Evolutionary conservation across 2,113 vertebrate genomes (phyloP), one percentile per base, ranked within the genome.

Genomic region (Beaufortia kweichowensis): DNA sequence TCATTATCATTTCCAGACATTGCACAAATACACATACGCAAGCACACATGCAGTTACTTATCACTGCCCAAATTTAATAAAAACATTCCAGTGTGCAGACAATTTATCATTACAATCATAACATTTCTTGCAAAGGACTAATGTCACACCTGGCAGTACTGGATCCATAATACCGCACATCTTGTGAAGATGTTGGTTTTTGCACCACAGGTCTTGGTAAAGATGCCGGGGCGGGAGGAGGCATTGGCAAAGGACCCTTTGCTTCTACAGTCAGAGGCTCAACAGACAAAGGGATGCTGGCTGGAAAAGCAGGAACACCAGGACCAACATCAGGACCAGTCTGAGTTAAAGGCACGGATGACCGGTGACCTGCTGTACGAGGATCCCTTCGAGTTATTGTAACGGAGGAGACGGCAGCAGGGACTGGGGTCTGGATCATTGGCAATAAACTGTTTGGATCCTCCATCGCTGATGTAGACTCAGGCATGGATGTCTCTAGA

Each of bases 371-470:
- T 2, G 94, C 96, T 19, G 94, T 96, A 74, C 97, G 91, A 0
- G 97, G 96, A 81, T 99, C 97, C 81, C 96, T 90, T 68, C 96
- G 95, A 1, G 94, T 96, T 83, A 96, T 92, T 0, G 90, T 96
- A 14, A 98, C 95, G 0, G 94, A 97, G 3, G 95, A 92, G 28
- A 93, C 67, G 12, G 64, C 21, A 21, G 86, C 48, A 5, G 87
- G 48, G 3, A 62, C 24, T 2, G 81, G 76, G 41, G 66, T 24
- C 35, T 81, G 82, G 8, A 74, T 35, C 6, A 55, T 70, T 28
- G 86, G 82, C 1, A 43, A 29, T 12, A 83, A 6, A 19, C 71
- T 68, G 71, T 14, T 87, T 17, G 46, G 29, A 23, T 90, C 86
- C 48, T 91, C 91, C 59, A 85, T 84, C 33, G 75, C 84, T 23